phyloP scores from a whole-genome alignment of 1,140 invertebrate species.

The Bombus waltoni region DNA sequence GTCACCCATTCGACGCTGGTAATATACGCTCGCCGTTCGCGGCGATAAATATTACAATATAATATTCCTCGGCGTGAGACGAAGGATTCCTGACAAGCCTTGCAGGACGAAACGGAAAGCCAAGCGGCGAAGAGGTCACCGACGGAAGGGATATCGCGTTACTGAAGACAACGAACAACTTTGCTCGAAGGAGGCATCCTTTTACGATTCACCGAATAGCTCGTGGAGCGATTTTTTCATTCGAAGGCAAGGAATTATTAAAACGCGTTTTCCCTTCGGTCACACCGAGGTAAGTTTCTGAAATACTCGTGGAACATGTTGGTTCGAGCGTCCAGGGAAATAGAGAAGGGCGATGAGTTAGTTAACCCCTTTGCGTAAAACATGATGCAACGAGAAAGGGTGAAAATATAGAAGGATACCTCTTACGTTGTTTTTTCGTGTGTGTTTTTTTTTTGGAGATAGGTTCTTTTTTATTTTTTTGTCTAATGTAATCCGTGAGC shows the following conservation, averaged over 20 bases:
- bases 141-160: conserved; percentile 18
- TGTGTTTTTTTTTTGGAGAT: not conserved
- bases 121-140: conserved; percentile 38
- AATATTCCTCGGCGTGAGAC: conserved; percentile 47
- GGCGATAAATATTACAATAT: conserved; percentile 64
- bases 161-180: conserved; percentile 41
- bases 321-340: not conserved
- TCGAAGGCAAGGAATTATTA: conserved; percentile 8
- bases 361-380: not conserved
- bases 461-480: no score
- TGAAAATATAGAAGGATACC: not conserved
- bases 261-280: conserved; percentile 11
- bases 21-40: conserved; percentile 62
- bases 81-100: conserved; percentile 32
- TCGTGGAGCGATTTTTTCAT: conserved; percentile 12
- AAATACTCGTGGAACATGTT: not conserved
- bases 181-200: conserved; percentile 7
- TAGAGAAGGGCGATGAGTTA: not conserved
- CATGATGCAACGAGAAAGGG: no score
- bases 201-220: conserved; percentile 61
- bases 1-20: conserved; percentile 43
- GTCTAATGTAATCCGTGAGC: not conserved
- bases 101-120: not conserved
- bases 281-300: not conserved
- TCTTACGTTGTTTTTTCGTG: not conserved